Evolutionary conservation across 2,888 invertebrate species (phyloP).

Genomic region (Tineola bisselliella): DNA sequence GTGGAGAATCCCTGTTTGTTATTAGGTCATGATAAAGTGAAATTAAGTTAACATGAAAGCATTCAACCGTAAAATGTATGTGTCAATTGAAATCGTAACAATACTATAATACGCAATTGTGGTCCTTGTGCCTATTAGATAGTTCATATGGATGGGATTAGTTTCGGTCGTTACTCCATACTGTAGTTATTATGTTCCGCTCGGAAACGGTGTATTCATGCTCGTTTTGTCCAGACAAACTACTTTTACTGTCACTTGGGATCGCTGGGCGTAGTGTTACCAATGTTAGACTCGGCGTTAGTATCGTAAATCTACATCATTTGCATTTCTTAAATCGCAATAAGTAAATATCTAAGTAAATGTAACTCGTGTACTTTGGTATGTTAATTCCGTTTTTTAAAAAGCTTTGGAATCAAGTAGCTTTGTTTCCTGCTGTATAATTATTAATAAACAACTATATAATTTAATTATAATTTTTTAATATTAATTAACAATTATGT

Average conservation of each 20-base stretch:
- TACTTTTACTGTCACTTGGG: constrained; percentile 16
- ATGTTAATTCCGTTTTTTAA: too few relatives aligned
- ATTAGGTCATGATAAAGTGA: too few relatives aligned
- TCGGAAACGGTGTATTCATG: constrained; percentile 11
- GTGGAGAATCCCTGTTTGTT: too few relatives aligned
- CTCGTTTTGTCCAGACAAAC: constrained; percentile 14
- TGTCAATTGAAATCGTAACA: not conserved
- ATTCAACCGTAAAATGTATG: not conserved
- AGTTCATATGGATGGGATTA: not conserved
- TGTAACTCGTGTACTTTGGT: too few relatives aligned
- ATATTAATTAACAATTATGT: not conserved
- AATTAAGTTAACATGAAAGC: not conserved
- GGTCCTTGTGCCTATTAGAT: not conserved
- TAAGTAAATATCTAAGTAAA: too few relatives aligned
- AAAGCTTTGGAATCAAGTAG: too few relatives aligned
- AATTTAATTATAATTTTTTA: not conserved
- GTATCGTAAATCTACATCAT: too few relatives aligned
- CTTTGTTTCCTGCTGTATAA: too few relatives aligned
- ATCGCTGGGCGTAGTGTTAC: not conserved
- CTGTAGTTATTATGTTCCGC: constrained; percentile 6
- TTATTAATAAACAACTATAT: too few relatives aligned
- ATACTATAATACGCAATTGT: not conserved
- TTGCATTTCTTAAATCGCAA: too few relatives aligned
- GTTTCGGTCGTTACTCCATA: not conserved
- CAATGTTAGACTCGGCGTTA: not conserved